A percentile compares a stretch with the other conserved stretches of the same genome.
Evolutionary conservation across 2,797 vertebrate species (phyloP).

Genomic region (Lates japonicus): DNA sequence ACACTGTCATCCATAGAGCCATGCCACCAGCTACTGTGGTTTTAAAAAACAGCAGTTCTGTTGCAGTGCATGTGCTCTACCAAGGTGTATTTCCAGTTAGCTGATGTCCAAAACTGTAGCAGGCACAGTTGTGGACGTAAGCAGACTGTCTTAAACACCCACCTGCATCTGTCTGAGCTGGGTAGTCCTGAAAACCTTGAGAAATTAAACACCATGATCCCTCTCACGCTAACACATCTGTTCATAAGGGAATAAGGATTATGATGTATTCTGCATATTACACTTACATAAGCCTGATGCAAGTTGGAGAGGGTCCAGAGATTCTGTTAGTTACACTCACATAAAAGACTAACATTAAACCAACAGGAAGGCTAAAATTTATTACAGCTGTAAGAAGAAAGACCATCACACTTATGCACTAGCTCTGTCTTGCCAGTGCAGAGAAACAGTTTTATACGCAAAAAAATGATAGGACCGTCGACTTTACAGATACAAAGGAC

Average conservation of each 20-base stretch:
- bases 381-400: constrained; percentile 36
- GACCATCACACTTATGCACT: constrained; percentile 22
- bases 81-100: neutral
- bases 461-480: constrained; percentile 17
- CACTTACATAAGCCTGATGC: constrained; percentile 4
- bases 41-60: neutral
- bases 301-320: constrained; percentile 19
- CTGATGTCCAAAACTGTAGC: neutral
- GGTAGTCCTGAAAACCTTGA: neutral
- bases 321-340: constrained; percentile 1
- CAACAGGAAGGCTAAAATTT: constrained; percentile 9
- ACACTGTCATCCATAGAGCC: neutral
- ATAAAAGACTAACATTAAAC: constrained; percentile 24
- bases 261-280: constrained; percentile 28
- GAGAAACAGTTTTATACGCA: constrained; percentile 19
- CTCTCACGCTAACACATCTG: constrained; percentile 9
- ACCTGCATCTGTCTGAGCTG: constrained; percentile 4
- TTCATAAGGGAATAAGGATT: constrained; percentile 2
- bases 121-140: constrained; percentile 18
- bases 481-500: constrained; percentile 35
- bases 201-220: constrained; percentile 5
- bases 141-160: constrained; percentile 16
- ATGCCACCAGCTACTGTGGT: neutral
- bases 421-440: constrained; percentile 16
- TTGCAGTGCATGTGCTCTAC: neutral